Evolutionary conservation across 2,113 vertebrate genomes (phyloP).

Genomic region (Halichoerus grypus): DNA sequence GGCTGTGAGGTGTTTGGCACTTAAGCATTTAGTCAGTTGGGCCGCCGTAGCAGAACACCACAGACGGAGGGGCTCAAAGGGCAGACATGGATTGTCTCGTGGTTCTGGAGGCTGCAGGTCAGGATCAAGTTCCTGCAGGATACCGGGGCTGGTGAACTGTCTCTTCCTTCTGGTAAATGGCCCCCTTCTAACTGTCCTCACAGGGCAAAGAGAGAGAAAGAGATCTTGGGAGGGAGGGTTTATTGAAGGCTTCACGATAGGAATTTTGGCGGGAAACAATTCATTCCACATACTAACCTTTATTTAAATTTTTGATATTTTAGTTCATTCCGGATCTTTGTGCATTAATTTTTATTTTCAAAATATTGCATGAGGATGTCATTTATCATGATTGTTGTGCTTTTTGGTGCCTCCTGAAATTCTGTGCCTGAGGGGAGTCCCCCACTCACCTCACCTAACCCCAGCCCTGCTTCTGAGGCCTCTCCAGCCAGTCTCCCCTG

Average conservation of each 20-base stretch:
- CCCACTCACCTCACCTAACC: not conserved
- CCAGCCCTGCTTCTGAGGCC: not conserved
- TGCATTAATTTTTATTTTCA: not conserved
- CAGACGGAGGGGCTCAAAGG: not conserved
- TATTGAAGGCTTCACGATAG: not conserved
- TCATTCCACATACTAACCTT: not conserved
- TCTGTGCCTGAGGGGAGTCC: not conserved
- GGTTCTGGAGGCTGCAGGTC: not conserved
- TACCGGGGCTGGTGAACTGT: fast-evolving
- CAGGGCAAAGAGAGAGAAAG: not conserved
- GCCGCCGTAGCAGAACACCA: fast-evolving
- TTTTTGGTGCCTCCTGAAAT: not conserved
- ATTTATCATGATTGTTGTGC: not conserved
- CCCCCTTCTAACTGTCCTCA: not conserved
- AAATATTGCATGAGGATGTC: not conserved
- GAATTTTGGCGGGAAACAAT: no score
- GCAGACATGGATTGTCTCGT: fast-evolving
- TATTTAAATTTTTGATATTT: not conserved
- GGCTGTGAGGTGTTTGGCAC: not conserved
- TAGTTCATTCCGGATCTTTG: not conserved
- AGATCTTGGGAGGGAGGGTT: no score
- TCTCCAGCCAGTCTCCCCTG: fast-evolving
- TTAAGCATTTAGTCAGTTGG: not conserved
- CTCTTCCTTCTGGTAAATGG: not conserved
- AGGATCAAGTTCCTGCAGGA: fast-evolving